phyloP scores from a whole-genome alignment of 2,797 vertebrate genomes.

The Neosilurus mollespiculum region DNA sequence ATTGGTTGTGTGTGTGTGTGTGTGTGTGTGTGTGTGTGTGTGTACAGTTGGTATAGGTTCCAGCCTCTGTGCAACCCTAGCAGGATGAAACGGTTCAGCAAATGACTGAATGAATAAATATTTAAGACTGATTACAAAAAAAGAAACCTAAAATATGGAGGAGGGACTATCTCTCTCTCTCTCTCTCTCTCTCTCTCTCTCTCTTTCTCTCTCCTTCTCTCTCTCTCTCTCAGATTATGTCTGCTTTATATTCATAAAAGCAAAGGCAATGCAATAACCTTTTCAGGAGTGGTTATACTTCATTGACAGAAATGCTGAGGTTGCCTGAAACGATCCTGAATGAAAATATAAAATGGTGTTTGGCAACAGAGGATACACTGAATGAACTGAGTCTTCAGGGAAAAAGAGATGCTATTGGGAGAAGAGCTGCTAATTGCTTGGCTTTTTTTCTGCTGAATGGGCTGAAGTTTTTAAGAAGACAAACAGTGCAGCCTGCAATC shows the following conservation, averaged over 20 bases:
- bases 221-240: neutral
- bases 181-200: neutral
- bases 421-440: conserved; percentile 55
- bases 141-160: neutral
- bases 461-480: conserved; percentile 51
- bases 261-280: conserved; percentile 13
- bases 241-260: neutral
- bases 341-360: conserved; percentile 43
- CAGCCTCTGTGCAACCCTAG: no score
- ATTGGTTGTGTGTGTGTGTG: no score
- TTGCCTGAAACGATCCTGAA: conserved; percentile 24
- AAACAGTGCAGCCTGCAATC: conserved; percentile 59
- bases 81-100: no score
- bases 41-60: no score
- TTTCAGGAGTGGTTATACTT: conserved; percentile 9
- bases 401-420: conserved; percentile 24
- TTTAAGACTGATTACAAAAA: neutral
- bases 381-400: conserved; percentile 24
- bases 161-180: neutral
- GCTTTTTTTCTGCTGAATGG: conserved; percentile 44
- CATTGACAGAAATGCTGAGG: conserved; percentile 16
- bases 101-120: no score
- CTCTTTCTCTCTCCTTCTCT: neutral
- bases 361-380: conserved; percentile 43
- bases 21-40: no score